These are phyloP conservation scores for Drosophila lacertosa DNA, from an alignment of 1,140 invertebrate species.

Conservation along the genomic window DNA sequence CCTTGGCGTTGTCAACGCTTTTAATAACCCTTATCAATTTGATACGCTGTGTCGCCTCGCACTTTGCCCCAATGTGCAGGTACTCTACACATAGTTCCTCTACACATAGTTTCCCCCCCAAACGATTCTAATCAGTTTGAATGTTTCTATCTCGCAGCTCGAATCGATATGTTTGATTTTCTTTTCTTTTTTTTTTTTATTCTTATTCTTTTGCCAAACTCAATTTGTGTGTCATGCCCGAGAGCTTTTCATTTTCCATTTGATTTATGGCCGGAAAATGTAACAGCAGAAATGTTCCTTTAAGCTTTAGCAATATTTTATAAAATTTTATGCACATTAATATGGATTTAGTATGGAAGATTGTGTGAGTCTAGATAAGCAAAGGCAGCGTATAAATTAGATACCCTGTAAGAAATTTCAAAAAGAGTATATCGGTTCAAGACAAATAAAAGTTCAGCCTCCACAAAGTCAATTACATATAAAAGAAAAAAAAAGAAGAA, in stretches of 20 bases:
- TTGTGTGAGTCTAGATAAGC: not conserved
- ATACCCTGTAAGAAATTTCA: not conserved
- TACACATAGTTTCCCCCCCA: not conserved
- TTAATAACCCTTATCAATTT: conserved; percentile 66
- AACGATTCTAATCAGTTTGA: conserved; percentile 10
- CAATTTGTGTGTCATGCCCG: conserved; percentile 21
- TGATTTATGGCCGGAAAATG: conserved; percentile 42
- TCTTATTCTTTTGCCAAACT: not conserved
- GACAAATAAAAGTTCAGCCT: no score
- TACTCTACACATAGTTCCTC: not conserved
- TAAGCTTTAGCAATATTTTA: conserved; percentile 10
- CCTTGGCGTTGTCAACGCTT: conserved; percentile 45
- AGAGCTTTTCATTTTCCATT: conserved; percentile 13
- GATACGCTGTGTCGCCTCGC: conserved; percentile 16
- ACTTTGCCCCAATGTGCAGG: conserved; percentile 34
- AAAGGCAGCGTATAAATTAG: not conserved
- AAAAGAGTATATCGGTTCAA: not conserved
- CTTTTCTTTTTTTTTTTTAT: not conserved
- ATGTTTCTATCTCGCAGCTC: conserved; percentile 3
- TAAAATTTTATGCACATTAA: conserved; percentile 34
- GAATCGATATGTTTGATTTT: conserved; percentile 10
- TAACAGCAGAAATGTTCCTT: not conserved
- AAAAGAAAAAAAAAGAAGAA: not conserved
- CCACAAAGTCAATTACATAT: no score
- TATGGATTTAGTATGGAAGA: conserved; percentile 29